These are phyloP conservation scores for Drosophila austrosaltans DNA, from an alignment of 2,888 invertebrate genomes.

Conservation along the genomic window DNA sequence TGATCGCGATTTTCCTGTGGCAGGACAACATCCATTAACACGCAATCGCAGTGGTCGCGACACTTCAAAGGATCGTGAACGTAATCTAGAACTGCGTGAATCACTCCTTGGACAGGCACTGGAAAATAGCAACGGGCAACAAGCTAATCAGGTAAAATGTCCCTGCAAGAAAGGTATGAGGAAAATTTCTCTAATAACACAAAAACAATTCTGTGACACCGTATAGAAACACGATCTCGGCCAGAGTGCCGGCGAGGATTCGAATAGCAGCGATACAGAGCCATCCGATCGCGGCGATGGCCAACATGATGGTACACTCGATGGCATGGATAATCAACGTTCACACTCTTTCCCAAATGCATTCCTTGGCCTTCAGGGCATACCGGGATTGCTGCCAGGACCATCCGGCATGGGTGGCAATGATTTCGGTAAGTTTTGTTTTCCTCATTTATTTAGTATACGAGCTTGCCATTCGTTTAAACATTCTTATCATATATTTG, in stretches of 20 bases:
- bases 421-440: conserved; percentile 89
- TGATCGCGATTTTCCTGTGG: conserved; percentile 82
- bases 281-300: conserved; percentile 88
- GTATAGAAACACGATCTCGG: conserved; percentile 85
- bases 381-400: conserved; percentile 92
- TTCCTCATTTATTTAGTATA: conserved; percentile 21
- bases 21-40: conserved; percentile 82
- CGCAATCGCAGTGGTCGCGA: conserved; percentile 80
- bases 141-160: conserved; percentile 77
- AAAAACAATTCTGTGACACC: background rate
- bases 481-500: conserved; percentile 54
- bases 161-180: too few species aligned
- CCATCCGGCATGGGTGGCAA: conserved; percentile 93
- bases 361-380: conserved; percentile 91
- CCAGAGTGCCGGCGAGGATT: conserved; percentile 92
- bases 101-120: conserved; percentile 90
- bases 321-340: conserved; percentile 87
- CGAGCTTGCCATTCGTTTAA: conserved; percentile 48
- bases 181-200: background rate
- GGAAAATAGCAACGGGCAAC: conserved; percentile 86
- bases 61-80: conserved; percentile 84
- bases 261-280: conserved; percentile 92
- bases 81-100: conserved; percentile 88
- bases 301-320: conserved; percentile 86
- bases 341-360: conserved; percentile 91